phyloP scores from a whole-genome alignment of 1,140 invertebrate species.

The Leptinotarsa undecemlineata region DNA sequence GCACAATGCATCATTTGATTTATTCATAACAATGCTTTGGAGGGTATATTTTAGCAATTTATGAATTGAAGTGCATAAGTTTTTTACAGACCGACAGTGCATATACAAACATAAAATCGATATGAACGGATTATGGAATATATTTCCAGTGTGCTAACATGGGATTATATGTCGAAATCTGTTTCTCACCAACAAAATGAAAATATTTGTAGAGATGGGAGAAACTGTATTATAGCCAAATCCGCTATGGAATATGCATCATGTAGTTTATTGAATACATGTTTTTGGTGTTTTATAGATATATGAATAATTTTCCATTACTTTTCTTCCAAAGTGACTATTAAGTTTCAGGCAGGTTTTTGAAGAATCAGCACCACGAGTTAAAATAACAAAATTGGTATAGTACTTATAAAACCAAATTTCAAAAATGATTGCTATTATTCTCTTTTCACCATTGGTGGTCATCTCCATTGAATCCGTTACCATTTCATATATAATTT shows the following conservation, averaged over 20 bases:
- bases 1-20: not conserved
- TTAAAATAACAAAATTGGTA: no score
- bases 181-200: not conserved
- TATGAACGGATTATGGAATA: not conserved
- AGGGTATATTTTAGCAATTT: not conserved
- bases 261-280: no score
- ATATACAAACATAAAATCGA: not conserved
- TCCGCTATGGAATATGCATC: not conserved
- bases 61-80: not conserved
- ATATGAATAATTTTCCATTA: no score
- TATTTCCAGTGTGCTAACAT: not conserved
- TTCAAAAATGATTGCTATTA: no score
- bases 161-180: not conserved
- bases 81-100: not conserved
- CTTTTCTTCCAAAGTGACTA: no score
- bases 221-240: not conserved
- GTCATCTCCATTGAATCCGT: no score
- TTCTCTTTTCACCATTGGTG: no score
- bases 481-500: no score
- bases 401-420: no score
- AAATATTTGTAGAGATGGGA: not conserved
- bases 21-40: not conserved
- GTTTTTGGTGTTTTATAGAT: no score
- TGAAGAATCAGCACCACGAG: no score
- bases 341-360: no score